Conservation (phyloP, 2,113 vertebrate species). For the Nymphicus hollandicus region DNA sequence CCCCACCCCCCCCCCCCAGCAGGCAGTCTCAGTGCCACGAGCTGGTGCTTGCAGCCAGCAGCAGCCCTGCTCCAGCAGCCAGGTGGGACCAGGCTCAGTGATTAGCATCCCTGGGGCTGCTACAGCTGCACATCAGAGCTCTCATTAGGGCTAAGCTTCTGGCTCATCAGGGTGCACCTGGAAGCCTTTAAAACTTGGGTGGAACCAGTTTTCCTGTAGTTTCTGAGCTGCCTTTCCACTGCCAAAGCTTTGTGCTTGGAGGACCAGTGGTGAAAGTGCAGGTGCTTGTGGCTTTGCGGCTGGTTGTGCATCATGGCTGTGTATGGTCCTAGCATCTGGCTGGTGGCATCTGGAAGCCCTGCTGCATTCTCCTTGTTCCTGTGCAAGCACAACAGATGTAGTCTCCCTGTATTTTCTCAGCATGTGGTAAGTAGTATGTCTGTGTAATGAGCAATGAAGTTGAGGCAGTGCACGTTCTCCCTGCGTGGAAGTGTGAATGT, state of each 20-base stretch:
- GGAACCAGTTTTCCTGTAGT: accelerated
- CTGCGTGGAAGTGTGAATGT: not conserved
- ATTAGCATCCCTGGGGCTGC: not conserved
- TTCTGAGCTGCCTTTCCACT: accelerated
- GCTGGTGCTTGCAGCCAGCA: not conserved
- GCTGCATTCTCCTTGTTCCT: accelerated
- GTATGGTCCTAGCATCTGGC: accelerated
- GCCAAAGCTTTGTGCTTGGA: accelerated
- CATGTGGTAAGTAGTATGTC: not conserved
- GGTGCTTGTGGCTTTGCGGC: not conserved
- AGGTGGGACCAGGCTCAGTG: not conserved
- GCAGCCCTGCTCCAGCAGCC: not conserved
- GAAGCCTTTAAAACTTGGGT: not conserved
- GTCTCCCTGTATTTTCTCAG: accelerated
- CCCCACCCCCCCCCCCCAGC: accelerated
- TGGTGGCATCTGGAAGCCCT: not conserved
- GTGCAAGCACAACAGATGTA: not conserved
- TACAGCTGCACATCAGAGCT: not conserved
- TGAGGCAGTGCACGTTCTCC: accelerated
- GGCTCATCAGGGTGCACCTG: not conserved
- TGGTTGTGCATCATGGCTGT: not conserved
- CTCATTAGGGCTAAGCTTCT: not conserved
- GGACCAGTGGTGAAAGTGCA: accelerated
- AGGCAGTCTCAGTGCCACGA: not conserved
- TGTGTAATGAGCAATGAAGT: not conserved